Conservation (phyloP, 1,140 invertebrate species). For the Augochlora pura region DNA sequence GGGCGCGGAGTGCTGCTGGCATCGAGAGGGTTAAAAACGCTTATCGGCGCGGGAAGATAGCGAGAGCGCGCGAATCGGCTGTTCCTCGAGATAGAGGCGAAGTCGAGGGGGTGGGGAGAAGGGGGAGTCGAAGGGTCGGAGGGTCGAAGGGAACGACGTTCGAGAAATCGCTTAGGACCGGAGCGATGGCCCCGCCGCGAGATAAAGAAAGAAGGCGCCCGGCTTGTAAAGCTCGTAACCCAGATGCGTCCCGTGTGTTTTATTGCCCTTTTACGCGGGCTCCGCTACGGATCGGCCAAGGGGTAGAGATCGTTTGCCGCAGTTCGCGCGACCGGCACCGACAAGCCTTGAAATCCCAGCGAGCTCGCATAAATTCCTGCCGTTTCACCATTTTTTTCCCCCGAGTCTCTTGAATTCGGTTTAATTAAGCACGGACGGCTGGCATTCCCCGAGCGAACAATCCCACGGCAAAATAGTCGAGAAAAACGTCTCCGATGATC, state of each 20-base stretch:
- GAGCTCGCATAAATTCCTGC: conserved; percentile 17
- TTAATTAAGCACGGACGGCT: conserved; percentile 9
- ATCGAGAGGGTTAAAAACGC: conserved; percentile 18
- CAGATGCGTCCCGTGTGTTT: conserved; percentile 77
- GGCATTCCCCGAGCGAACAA: neutral
- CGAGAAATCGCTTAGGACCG: conserved; percentile 64
- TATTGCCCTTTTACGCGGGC: conserved; percentile 72
- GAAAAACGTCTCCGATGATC: no score
- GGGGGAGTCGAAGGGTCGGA: conserved; percentile 11
- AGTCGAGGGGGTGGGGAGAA: neutral
- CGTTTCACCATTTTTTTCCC: conserved; percentile 30
- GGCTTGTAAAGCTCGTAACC: conserved; percentile 75
- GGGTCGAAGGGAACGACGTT: conserved; percentile 25
- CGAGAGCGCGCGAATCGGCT: conserved; percentile 4
- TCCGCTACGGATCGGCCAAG: neutral
- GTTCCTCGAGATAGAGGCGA: neutral
- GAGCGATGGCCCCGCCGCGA: conserved; percentile 50
- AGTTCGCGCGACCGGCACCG: conserved; percentile 8
- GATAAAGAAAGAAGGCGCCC: conserved; percentile 69
- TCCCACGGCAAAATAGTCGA: no score
- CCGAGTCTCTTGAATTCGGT: neutral
- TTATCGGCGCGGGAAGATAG: conserved; percentile 21
- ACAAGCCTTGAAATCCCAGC: conserved; percentile 19
- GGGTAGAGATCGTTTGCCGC: conserved; percentile 31
- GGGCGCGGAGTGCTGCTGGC: neutral